phyloP scores from a whole-genome alignment of 2,797 vertebrate genomes.

The Sebastes taczanowskii region DNA sequence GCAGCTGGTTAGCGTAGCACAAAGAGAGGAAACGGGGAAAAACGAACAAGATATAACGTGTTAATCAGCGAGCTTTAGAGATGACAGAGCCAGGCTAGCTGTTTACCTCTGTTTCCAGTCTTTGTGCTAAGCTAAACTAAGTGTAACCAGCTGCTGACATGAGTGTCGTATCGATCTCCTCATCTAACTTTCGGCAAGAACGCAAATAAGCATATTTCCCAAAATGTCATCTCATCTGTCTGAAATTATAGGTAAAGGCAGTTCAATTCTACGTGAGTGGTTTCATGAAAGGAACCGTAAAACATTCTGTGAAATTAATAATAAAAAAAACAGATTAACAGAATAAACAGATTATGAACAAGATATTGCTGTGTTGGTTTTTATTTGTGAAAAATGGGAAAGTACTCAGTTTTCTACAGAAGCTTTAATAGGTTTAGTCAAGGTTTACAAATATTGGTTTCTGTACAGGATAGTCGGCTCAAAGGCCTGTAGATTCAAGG shows the following conservation, averaged over 20 bases:
- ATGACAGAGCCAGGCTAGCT: neutral
- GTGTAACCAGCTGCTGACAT: neutral
- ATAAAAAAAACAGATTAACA: conserved; percentile 19
- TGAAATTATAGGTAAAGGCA: neutral
- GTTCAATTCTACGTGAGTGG: neutral
- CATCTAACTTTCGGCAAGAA: neutral
- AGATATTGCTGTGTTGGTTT: conserved; percentile 46
- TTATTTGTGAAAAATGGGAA: conserved; percentile 61
- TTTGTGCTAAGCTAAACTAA: neutral
- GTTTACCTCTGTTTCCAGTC: neutral
- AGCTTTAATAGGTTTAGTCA: conserved; percentile 77
- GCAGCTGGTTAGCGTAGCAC: neutral
- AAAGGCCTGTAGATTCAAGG: conserved; percentile 16
- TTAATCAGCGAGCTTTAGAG: neutral
- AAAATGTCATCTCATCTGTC: conserved; percentile 13
- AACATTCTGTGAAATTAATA: conserved; percentile 42
- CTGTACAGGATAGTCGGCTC: conserved; percentile 51
- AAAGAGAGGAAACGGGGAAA: neutral
- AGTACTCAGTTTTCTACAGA: conserved; percentile 74
- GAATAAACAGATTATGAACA: conserved; percentile 40
- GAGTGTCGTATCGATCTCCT: neutral
- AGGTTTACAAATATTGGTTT: conserved; percentile 48
- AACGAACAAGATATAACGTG: neutral
- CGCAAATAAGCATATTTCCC: neutral
- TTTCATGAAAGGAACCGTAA: neutral